Percentiles rank a stretch among this genome's conserved stretches.
Conservation (phyloP, 2,797 vertebrate genomes). For the Oreochromis mossambicus region DNA sequence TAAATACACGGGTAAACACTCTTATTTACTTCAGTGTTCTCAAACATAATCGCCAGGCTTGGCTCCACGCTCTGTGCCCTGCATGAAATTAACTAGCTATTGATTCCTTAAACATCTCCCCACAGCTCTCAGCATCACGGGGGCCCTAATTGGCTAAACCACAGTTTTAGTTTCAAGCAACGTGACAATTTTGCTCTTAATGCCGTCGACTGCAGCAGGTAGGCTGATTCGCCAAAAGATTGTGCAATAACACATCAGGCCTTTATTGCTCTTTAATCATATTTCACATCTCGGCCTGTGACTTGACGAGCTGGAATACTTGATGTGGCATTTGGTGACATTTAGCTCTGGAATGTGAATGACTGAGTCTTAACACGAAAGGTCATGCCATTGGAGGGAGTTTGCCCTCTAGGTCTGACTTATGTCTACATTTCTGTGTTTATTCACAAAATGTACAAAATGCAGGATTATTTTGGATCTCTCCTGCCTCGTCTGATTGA, state of each 20-base stretch:
- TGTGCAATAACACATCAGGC: background rate
- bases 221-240: background rate
- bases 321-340: conserved; percentile 74
- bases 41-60: conserved; percentile 62
- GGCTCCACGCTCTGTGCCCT: conserved; percentile 47
- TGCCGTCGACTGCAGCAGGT: background rate
- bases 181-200: conserved; percentile 18
- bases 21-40: conserved; percentile 58
- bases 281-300: conserved; percentile 32
- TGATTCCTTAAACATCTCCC: conserved; percentile 55
- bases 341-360: conserved; percentile 62
- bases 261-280: conserved; percentile 22
- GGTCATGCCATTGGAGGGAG: conserved; percentile 51
- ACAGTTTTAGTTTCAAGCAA: conserved; percentile 20
- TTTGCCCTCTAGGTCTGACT: conserved; percentile 38
- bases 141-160: conserved; percentile 39
- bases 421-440: conserved; percentile 26
- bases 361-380: conserved; percentile 57
- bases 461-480: background rate
- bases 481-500: background rate
- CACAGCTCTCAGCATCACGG: conserved; percentile 31
- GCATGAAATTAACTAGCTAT: conserved; percentile 67
- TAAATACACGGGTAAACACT: conserved; percentile 61
- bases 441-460: background rate
- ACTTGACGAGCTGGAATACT: conserved; percentile 24